A percentile compares a stretch with the other conserved stretches of the same genome.
Conservation (phyloP, 1,140 invertebrate genomes). For the Gryon sp. region DNA sequence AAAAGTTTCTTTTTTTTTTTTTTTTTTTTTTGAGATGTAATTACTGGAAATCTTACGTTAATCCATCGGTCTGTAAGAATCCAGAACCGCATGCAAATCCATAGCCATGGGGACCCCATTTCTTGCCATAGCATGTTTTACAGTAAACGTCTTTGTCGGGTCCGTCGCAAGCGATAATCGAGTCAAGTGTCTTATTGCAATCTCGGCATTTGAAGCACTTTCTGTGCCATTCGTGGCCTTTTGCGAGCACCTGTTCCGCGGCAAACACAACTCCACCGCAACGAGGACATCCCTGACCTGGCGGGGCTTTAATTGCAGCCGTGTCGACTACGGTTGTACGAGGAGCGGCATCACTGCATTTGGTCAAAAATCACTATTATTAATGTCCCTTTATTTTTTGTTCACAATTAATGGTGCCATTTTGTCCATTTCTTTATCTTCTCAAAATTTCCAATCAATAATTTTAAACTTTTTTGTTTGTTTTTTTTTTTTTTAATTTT, state of each 20-base stretch:
- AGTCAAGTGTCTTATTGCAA: constrained; percentile 95
- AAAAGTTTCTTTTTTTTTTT: too few species aligned
- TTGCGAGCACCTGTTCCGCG: constrained; percentile 93
- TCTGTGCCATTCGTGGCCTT: constrained; percentile 95
- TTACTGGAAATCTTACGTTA: too few species aligned
- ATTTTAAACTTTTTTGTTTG: too few species aligned
- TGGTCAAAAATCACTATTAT: background rate
- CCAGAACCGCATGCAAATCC: constrained; percentile 97
- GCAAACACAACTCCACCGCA: constrained; percentile 94
- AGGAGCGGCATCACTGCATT: constrained; percentile 83
- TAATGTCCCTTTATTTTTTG: background rate
- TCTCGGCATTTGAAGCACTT: constrained; percentile 98
- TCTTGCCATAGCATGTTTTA: constrained; percentile 94
- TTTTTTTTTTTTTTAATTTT: too few species aligned
- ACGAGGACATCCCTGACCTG: constrained; percentile 92
- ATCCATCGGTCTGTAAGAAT: constrained; percentile 92
- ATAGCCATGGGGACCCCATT: constrained; percentile 96
- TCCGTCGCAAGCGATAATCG: constrained; percentile 95
- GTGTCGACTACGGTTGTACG: constrained; percentile 89
- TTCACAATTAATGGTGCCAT: background rate
- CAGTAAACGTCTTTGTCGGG: constrained; percentile 95
- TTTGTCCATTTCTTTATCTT: too few species aligned
- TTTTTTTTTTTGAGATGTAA: too few species aligned
- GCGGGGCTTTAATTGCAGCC: constrained; percentile 87
- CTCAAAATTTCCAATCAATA: too few species aligned